Base-by-base conservation (phyloP, 2,113 vertebrate species). In the Embiotoca jacksoni region DNA sequence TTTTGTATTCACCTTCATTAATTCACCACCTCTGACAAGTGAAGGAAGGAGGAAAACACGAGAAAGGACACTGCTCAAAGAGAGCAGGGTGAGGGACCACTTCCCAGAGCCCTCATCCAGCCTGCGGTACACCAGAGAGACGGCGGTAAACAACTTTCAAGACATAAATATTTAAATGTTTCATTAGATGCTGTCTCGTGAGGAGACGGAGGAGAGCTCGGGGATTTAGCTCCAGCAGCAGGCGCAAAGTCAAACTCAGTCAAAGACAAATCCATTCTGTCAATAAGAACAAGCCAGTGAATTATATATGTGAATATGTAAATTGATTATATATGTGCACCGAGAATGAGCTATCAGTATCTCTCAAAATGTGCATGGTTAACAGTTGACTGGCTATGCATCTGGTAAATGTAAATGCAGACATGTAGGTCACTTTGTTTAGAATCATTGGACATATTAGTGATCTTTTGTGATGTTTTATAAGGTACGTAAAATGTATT, bases 121-220 rank as follows among this genome's bases (percentile, higher is more conserved):
- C 58, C 67, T 44, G 36, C 52, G 50, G 75, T 69, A 60, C 79
- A 85, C 60, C 75, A 66, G 13, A 78, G 82, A 86, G 59, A 64
- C 31, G 55, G 78, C 87, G 80, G 83, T 80, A 88, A 93, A 90
- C 87, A 90, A 84, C 83, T 86, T 93, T 85, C 70, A 69, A 63
- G 63, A 63, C 81, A 93, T 94, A 92, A 94, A 94, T 92, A 92
- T 94, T 93, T 93, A 82, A 93, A 86, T 89, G 87, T 91, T 92
- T 94, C 91, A 94, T 93, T 94, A 94, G 84, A 89, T 33, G 68
- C 86, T 35, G 44, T 89, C 89, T 87, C 84, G 57, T 85, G 72
- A 86, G 88, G 77, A 90, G 84, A 84, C 68, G 74, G 82, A 88
- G 68, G 69, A 81, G 73, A 68, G 80, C 46, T 39, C 30, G 0